Conservation (phyloP, 2,113 vertebrate species). For the Diphyllodes magnificus region DNA sequence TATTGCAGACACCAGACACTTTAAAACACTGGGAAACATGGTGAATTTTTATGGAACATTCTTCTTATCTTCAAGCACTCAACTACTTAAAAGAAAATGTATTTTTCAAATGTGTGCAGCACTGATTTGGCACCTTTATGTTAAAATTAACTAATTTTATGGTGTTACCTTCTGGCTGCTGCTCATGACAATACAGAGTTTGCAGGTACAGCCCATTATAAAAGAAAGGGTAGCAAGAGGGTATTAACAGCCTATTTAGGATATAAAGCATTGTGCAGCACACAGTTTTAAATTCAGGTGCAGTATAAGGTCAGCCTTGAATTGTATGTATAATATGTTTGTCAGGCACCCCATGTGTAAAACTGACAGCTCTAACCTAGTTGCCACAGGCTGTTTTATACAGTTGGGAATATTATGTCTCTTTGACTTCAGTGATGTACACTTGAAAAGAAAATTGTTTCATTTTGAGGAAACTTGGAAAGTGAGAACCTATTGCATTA, state of each 20-base stretch:
- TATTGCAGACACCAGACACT: neutral
- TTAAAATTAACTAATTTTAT: slow-evolving; percentile 65
- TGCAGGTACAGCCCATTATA: slow-evolving; percentile 52
- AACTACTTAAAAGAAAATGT: slow-evolving; percentile 17
- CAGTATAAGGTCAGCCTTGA: slow-evolving; percentile 60
- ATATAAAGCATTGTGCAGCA: slow-evolving; percentile 42
- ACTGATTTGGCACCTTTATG: slow-evolving; percentile 59
- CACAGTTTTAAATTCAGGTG: slow-evolving; percentile 65
- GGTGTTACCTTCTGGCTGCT: slow-evolving; percentile 45
- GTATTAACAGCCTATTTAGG: slow-evolving; percentile 60
- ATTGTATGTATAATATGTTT: slow-evolving; percentile 63
- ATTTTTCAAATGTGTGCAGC: slow-evolving; percentile 28
- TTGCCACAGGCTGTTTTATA: slow-evolving; percentile 48
- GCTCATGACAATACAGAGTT: slow-evolving; percentile 41
- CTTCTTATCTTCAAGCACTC: slow-evolving; percentile 11
- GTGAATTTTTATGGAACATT: neutral
- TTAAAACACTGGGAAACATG: neutral
- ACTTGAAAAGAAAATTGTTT: slow-evolving; percentile 61
- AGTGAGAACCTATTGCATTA: slow-evolving; percentile 16
- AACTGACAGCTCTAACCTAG: slow-evolving; percentile 55
- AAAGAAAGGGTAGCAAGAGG: slow-evolving; percentile 34
- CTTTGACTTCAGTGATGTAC: slow-evolving; percentile 54
- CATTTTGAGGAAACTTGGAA: slow-evolving; percentile 32
- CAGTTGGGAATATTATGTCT: slow-evolving; percentile 52
- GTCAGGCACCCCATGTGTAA: slow-evolving; percentile 59